Conservation (phyloP, 2,113 vertebrate species). For the Hylia prasina region DNA sequence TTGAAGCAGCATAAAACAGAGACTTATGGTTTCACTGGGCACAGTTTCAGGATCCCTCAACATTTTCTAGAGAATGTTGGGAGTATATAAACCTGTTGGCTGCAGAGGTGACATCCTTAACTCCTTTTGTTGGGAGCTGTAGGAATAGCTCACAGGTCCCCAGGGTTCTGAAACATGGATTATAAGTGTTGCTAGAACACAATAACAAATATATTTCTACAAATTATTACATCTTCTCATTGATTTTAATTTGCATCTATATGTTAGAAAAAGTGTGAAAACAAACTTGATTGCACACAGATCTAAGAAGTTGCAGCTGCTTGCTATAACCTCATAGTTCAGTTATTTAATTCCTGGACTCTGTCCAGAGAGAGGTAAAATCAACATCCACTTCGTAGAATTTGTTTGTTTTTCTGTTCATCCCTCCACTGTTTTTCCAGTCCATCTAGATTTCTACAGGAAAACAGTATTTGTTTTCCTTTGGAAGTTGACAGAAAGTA, state of each 20-base stretch:
- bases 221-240: neutral
- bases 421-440: neutral
- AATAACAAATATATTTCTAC: neutral
- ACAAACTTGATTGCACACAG: neutral
- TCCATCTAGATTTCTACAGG: neutral
- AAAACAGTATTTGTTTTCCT: neutral
- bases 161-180: neutral
- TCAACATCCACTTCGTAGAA: constrained; percentile 1
- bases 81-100: neutral
- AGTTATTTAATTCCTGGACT: constrained; percentile 1
- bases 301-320: neutral
- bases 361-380: constrained; percentile 8
- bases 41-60: neutral
- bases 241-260: neutral
- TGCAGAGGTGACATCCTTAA: neutral
- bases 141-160: neutral
- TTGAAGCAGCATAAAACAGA: neutral
- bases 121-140: neutral
- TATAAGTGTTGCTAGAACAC: neutral
- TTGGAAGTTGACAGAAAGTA: neutral
- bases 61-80: neutral
- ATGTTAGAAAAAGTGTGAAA: neutral
- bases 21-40: neutral
- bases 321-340: neutral
- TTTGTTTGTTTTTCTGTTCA: constrained; percentile 47